Base-by-base conservation (phyloP, 2,113 vertebrate species). In the Pagrus major region DNA sequence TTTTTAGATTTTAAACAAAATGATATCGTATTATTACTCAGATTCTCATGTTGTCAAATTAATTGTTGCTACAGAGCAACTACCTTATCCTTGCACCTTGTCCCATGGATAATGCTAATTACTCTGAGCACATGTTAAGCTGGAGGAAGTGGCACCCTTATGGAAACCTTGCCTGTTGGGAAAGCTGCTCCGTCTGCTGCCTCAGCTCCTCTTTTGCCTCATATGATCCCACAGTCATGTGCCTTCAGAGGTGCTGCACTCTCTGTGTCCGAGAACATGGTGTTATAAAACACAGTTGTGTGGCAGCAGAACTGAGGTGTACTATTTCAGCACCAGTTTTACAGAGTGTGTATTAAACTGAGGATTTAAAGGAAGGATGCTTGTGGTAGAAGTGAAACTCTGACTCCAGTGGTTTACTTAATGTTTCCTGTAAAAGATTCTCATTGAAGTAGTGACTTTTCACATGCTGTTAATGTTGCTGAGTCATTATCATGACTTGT, bases 201-300 rank as follows among this genome's bases (percentile, higher is more conserved):
- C 21, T 71, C 65, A 61, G 31, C 39, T 71, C 2, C 4, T 35
- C 41, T 55, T 72, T 47, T 60, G 3, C 66, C 37, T 72, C 81
- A 82, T 70, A 41, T 86, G 81, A 80, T 85, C 49, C 18, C 37
- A 14, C 2, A 64, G 72, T 92, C 89, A 90, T 76, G 70, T 86
- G 87, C 37, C 69, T 46, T 37, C 9, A 20, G 6, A 39, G 6
- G 6, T 52, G 33, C 33, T 37, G 0, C 6, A 5, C 12, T 33
- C 18, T 63, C 39, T 55, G 15, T 54, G 31, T 66, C 37, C 58
- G 16, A 72, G 27, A 64, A 27, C 29, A 8, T 2, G 1, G 59
- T 56, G 46, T 81, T 73, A 41, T 61, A 27, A 47, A 54, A 73
- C 33, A 3, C 14, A 44, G 15, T 63, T 61, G 20, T n/a, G 76